phyloP scores from a whole-genome alignment of 2,113 vertebrate genomes.

The Pomatorhinus ruficollis region DNA sequence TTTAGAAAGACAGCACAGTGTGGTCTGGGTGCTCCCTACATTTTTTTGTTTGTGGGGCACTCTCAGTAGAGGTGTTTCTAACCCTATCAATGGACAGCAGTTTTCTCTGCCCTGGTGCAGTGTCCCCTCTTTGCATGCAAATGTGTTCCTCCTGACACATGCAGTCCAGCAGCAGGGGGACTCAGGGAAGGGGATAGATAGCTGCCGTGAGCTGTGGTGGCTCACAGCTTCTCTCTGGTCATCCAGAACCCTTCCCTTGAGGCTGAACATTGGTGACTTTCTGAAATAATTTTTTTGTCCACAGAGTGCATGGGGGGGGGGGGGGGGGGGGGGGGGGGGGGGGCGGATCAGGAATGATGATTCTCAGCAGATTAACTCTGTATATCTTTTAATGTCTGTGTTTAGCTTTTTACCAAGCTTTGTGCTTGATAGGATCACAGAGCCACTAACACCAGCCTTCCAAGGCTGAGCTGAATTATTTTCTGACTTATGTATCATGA shows the following conservation, averaged over 20 bases:
- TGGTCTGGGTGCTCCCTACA: background rate
- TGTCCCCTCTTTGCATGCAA: background rate
- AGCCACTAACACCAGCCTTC: background rate
- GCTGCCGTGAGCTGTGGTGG: background rate
- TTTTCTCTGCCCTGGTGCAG: background rate
- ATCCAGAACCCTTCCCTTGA: background rate
- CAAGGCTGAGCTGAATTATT: constrained; percentile 1
- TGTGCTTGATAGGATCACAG: background rate
- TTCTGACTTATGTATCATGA: background rate
- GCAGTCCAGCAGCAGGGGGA: background rate
- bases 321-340: background rate
- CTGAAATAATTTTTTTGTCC: background rate
- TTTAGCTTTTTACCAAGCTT: background rate
- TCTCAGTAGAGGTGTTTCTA: background rate
- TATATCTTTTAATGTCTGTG: background rate
- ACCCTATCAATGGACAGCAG: background rate
- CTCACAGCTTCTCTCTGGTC: background rate
- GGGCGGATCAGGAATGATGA: background rate
- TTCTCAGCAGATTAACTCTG: background rate
- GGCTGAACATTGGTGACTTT: background rate
- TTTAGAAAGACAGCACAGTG: background rate
- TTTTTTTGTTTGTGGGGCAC: background rate
- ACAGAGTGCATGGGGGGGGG: background rate
- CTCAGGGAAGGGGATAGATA: background rate
- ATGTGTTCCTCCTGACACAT: background rate